Base-by-base conservation (phyloP, 2,113 vertebrate genomes). In the Coturnix japonica region DNA sequence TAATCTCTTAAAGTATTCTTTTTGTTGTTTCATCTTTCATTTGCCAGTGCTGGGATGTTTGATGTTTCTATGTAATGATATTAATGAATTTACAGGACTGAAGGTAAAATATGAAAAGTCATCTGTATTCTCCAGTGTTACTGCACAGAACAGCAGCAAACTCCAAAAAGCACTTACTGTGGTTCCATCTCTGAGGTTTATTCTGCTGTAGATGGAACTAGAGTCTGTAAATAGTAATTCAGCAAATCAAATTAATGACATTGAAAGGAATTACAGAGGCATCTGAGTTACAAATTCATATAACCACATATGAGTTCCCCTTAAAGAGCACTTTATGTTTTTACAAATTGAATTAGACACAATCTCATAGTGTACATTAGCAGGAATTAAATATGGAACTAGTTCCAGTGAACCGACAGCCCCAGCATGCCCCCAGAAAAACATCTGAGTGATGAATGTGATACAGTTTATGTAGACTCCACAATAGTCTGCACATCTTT, bases 261-360 rank as follows among this genome's bases (percentile, higher is more conserved):
- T 54, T 8, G 26, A 95, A 87, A 76, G 85, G 44, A 95, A 89
- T 76, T 91, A 94, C 56, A 85, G 75, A 91, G 41, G 57, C 82
- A 86, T 88, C 31, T 85, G 73, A 20, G 70, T 91, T 91, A 70
- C 44, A 78, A 44, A 82, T 73, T 85, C 51, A 51, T 85, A 77
- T 91, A 91, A 64, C 51, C 56, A 72, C 82, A 74, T 81, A 87
- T 11, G 18, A 89, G 54, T 85, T 81, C 22, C 57, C 26, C 20
- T 93, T 88, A 93, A 84, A 90, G 56, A 71, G 46, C 56, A 75
- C 31, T 89, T 93, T 63, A 94, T 83, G 64, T 43, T 94, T 96
- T 91, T 81, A n/a, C 41, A 94, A 92, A 95, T 90, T 91, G 70
- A 93, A 90, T 94, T 91, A 95, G 86, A 72, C 78, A 87, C 39